Percentiles rank a stretch among this genome's conserved stretches.
Evolutionary conservation across 2,888 invertebrate species (phyloP).

Genomic region (Chrysopilus asiliformis): DNA sequence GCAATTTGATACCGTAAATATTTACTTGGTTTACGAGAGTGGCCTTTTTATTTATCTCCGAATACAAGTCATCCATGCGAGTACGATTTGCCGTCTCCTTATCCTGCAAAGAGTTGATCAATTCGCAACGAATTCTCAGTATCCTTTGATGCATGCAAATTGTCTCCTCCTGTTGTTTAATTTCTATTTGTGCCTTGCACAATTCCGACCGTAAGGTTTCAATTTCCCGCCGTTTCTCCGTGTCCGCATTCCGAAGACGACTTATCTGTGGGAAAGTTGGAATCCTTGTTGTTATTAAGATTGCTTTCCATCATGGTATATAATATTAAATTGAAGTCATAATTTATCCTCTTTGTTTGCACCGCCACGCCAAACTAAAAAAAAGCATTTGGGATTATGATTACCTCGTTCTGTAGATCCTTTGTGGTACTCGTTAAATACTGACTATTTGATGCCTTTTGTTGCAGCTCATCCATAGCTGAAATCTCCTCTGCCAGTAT

Average conservation of each 20-base stretch:
- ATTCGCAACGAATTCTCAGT: conserved; percentile 22
- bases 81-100: conserved; percentile 21
- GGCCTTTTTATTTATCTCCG: conserved; percentile 18
- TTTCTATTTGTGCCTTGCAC: conserved; percentile 17
- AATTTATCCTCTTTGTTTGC: too few relatives aligned
- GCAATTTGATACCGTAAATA: background rate
- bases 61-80: conserved; percentile 22
- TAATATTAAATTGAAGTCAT: too few relatives aligned
- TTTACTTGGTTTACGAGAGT: conserved; percentile 18
- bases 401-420: conserved; percentile 12
- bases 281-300: background rate
- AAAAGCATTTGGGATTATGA: background rate
- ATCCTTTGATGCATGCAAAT: conserved; percentile 21
- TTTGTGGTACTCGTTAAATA: conserved; percentile 9
- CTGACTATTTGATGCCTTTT: conserved; percentile 8
- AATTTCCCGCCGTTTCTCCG: conserved; percentile 19
- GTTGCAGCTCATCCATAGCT: conserved; percentile 10
- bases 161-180: conserved; percentile 22
- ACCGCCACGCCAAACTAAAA: too few relatives aligned
- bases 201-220: conserved; percentile 19
- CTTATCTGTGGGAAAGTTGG: conserved; percentile 8
- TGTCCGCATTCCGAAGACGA: conserved; percentile 12
- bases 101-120: conserved; percentile 25
- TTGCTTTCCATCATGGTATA: background rate
- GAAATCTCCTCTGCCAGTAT: conserved; percentile 5